Evolutionary conservation across 2,113 vertebrate species (phyloP), one percentile per base, ranked within the genome.

Genomic region (Morone saxatilis): DNA sequence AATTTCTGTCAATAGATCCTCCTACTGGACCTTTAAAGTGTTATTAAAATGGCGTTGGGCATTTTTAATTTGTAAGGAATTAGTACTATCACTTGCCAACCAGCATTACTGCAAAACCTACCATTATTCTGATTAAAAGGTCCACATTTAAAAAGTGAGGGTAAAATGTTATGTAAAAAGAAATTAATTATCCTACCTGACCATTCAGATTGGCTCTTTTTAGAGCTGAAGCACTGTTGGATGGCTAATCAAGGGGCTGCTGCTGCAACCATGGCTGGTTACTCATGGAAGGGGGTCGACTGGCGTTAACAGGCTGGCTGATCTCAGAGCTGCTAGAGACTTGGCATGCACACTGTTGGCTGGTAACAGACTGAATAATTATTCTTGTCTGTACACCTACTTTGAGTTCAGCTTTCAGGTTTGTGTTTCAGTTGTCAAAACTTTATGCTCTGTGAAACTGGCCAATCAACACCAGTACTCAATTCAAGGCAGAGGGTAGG

Each of bases 261-360:
- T 69, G 56, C 41, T 76, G 56, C 60, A 40, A 48, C 43, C 5
- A 17, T 50, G 57, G 48, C n/a, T 71, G 67, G 62, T 69, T 56
- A 70, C 71, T 66, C 75, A 70, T 69, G 51, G 59, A 56, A 70
- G 69, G 75, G 54, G 54, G 71, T 60, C 13, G 40, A 60, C 68
- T 71, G 10, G 77, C 54, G 72, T 43, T 53, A 81, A 84, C 59
- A 84, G 75, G 48, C 66, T 71, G 81, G 60, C 61, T 85, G 65
- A 85, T 75, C 63, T 75, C 76, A 71, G 76, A 77, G 76, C 76
- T 53, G 88, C 83, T 81, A 70, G 48, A 81, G 43, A 60, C 53
- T 57, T 83, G 63, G 76, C 80, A 36, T 47, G 63, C 73, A 59
- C 13, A 54, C 6, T 36, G 69, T 56, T 63, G 31, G 57, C 67